These are phyloP conservation scores for Haliclona indistincta DNA, from an alignment of 37 sponge, comb jelly and placozoan genomes.

Conservation along the genomic window DNA sequence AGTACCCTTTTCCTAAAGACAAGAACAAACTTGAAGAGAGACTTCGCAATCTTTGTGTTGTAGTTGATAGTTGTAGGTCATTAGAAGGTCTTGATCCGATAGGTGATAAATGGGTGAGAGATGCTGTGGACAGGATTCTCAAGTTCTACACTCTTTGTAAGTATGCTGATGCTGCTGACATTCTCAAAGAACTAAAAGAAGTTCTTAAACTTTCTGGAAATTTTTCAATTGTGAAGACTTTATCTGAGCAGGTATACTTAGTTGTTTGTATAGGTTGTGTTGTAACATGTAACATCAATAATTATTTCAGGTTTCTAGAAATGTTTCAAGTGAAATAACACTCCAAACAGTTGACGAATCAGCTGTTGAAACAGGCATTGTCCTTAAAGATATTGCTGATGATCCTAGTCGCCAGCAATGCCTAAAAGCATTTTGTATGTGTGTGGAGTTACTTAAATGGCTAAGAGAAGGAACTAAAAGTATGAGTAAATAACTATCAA, in stretches of 20 bases:
- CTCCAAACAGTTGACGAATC: background rate
- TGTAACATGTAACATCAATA: no score
- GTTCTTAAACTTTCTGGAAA: background rate
- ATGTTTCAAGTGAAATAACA: background rate
- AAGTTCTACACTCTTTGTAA: background rate
- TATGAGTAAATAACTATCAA: background rate
- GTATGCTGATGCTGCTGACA: background rate
- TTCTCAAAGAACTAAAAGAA: background rate
- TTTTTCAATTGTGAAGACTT: background rate
- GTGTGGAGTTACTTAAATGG: background rate
- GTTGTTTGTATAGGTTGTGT: no score
- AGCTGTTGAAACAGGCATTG: background rate
- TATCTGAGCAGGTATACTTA: background rate
- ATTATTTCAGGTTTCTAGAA: background rate
- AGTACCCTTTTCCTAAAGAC: no score
- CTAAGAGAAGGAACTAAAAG: background rate
- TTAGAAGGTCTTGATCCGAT: no score
- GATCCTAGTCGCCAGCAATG: background rate
- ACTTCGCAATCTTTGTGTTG: no score
- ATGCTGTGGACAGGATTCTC: background rate
- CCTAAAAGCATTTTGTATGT: background rate
- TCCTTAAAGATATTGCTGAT: constrained; percentile 10
- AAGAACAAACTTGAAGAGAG: no score
- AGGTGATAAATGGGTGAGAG: background rate
- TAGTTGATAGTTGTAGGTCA: no score